phyloP scores from a whole-genome alignment of 2,113 vertebrate genomes.

The Hiodon alosoides region DNA sequence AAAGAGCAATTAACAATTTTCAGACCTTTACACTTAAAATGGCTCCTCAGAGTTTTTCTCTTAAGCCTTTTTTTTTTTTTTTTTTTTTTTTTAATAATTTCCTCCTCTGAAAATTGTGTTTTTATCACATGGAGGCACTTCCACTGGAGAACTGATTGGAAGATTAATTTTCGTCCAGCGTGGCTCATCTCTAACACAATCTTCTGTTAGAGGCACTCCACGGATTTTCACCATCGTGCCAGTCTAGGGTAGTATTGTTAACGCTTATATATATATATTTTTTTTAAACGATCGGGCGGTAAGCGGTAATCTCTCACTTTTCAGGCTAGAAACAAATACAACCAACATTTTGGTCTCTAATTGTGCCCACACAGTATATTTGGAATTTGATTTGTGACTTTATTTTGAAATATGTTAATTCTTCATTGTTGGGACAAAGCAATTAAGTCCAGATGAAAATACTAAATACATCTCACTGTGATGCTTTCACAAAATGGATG shows the following conservation, averaged over 20 bases:
- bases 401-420: background rate
- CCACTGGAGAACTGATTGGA: conserved; percentile 36
- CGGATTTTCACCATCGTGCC: conserved; percentile 16
- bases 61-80: background rate
- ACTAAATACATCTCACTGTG: no score
- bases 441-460: background rate
- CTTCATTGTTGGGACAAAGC: background rate
- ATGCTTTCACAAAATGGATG: no score
- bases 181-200: conserved; percentile 33
- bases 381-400: background rate
- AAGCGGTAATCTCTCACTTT: no score
- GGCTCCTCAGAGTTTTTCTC: background rate
- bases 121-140: conserved; percentile 18
- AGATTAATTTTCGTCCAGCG: conserved; percentile 64
- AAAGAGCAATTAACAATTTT: background rate
- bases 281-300: no score
- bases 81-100: background rate
- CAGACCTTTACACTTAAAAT: background rate
- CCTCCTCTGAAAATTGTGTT: background rate
- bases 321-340: no score
- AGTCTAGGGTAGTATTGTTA: background rate
- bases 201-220: conserved; percentile 45
- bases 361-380: background rate
- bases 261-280: background rate
- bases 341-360: no score